phyloP scores from a whole-genome alignment of 2,797 vertebrate species.

The Sarcophilus harrisii region DNA sequence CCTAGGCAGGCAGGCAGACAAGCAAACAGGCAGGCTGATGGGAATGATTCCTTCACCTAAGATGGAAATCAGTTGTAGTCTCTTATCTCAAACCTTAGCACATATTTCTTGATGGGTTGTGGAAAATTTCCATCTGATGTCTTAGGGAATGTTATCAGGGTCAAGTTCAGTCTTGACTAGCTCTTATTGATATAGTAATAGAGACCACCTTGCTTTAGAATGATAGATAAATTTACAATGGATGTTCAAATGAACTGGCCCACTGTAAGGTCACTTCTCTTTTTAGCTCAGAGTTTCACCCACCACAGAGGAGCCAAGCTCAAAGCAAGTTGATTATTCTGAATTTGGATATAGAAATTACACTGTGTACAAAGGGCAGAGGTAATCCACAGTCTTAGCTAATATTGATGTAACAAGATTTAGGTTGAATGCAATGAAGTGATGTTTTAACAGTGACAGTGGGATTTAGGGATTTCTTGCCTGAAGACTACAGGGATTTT shows the following conservation, averaged over 20 bases:
- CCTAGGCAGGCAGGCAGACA: slow-evolving; percentile 28
- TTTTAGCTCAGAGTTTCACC: not conserved
- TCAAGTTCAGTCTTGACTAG: not conserved
- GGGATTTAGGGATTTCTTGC: not conserved
- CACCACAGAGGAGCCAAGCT: not conserved
- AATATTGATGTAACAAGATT: not conserved
- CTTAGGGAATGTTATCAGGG: not conserved
- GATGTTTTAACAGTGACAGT: not conserved
- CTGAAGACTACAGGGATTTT: not conserved
- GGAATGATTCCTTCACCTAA: slow-evolving; percentile 69
- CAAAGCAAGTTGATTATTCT: not conserved
- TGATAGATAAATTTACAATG: not conserved
- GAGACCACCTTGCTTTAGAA: not conserved
- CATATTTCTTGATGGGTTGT: not conserved
- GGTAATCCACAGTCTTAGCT: not conserved
- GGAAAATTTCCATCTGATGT: not conserved
- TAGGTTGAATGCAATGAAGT: not conserved
- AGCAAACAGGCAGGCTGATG: slow-evolving; percentile 61
- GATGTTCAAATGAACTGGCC: no score
- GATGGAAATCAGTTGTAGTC: slow-evolving; percentile 78
- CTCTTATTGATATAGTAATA: not conserved
- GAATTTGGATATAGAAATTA: not conserved
- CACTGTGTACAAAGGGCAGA: not conserved
- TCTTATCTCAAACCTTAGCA: slow-evolving; percentile 26
- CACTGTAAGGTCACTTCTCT: not conserved